Conservation (phyloP, 2,113 vertebrate genomes). For the Tachuris rubrigastra region DNA sequence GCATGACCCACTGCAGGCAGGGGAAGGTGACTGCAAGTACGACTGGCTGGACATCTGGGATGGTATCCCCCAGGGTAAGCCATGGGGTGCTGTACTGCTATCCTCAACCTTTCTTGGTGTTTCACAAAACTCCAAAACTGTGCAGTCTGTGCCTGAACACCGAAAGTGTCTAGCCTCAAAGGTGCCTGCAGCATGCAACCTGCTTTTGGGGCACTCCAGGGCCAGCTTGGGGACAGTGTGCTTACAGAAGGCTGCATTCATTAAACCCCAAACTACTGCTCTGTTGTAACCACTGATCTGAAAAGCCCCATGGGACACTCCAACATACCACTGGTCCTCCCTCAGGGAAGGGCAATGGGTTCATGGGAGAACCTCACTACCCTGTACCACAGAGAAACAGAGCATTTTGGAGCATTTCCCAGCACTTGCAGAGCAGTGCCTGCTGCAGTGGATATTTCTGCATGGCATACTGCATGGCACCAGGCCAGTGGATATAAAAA, state of each 20-base stretch:
- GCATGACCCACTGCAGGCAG: constrained; percentile 90
- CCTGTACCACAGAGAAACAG: neutral
- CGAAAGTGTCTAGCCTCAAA: neutral
- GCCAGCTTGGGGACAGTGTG: neutral
- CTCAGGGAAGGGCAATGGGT: neutral
- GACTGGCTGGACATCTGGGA: constrained; percentile 99
- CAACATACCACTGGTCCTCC: neutral
- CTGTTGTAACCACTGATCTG: neutral
- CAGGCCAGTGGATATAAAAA: neutral
- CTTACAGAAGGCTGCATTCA: neutral
- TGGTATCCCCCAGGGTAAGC: constrained; percentile 92
- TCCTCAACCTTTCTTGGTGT: neutral
- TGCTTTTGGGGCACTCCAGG: fast-evolving
- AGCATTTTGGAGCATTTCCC: neutral
- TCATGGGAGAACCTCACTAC: neutral
- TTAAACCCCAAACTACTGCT: neutral
- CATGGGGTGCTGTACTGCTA: neutral
- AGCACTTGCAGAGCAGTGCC: neutral
- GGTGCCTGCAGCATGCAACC: neutral
- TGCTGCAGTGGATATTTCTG: constrained; percentile 3
- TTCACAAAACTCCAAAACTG: neutral
- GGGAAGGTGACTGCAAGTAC: constrained; percentile 96
- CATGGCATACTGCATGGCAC: neutral
- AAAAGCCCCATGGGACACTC: neutral
- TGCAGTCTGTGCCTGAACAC: neutral